Conservation (phyloP, 2,797 vertebrate genomes). For the Podargus strigoides region DNA sequence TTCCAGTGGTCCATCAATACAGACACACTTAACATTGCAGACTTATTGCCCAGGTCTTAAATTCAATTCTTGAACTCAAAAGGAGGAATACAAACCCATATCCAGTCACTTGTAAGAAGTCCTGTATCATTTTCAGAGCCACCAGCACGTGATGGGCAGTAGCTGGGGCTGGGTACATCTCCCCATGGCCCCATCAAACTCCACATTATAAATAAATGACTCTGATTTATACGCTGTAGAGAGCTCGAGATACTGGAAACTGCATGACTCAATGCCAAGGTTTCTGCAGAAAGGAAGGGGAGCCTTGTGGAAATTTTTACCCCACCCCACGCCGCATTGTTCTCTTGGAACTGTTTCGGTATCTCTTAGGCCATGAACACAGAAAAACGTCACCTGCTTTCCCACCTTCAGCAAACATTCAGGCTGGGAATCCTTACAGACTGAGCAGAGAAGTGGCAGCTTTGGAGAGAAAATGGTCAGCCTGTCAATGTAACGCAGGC, state of each 20-base stretch:
- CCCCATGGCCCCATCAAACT: neutral
- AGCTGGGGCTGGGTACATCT: neutral
- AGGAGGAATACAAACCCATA: neutral
- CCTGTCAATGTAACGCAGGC: neutral
- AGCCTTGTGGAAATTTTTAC: neutral
- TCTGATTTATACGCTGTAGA: neutral
- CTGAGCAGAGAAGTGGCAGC: neutral
- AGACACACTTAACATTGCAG: fast-evolving
- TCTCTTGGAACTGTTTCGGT: neutral
- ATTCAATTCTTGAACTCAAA: neutral
- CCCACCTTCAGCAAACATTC: neutral
- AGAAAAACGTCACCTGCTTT: neutral
- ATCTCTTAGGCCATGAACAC: neutral
- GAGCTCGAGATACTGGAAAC: neutral
- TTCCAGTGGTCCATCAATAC: neutral
- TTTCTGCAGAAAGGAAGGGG: constrained; percentile 1
- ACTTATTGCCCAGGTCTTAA: neutral
- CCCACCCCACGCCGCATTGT: neutral
- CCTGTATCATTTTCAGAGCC: neutral
- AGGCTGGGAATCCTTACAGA: neutral
- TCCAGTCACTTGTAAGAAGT: neutral
- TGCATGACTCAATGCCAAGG: neutral
- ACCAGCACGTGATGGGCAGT: neutral
- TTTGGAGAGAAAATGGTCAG: neutral
- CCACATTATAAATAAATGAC: neutral